Evolutionary conservation across 2,797 vertebrate species (phyloP).

Genomic region (Leptatherina wallacei): DNA sequence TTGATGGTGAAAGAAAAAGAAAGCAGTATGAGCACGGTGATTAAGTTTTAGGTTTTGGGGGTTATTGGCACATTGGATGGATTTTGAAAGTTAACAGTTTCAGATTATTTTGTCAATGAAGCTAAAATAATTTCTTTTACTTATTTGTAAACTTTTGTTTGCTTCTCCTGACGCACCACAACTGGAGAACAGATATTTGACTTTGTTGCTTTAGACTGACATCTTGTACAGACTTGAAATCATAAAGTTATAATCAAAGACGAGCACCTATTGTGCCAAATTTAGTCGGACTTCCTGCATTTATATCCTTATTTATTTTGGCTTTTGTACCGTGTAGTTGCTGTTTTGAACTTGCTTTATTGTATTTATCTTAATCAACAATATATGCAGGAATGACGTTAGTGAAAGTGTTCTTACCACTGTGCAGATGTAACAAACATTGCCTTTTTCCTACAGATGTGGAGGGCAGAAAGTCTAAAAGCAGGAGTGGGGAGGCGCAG

Average conservation of each 20-base stretch:
- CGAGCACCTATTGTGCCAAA: slow-evolving; percentile 58
- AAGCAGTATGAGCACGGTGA: not conserved
- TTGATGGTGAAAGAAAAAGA: slow-evolving; percentile 8
- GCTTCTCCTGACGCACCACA: slow-evolving; percentile 16
- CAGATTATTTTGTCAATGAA: slow-evolving; percentile 59
- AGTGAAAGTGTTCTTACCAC: slow-evolving; percentile 26
- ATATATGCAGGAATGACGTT: slow-evolving; percentile 26
- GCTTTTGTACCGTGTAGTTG: slow-evolving; percentile 37
- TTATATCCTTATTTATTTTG: slow-evolving; percentile 71
- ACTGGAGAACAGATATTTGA: slow-evolving; percentile 15
- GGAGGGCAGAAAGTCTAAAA: slow-evolving; percentile 98
- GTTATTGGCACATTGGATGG: not conserved
- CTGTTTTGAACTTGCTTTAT: slow-evolving; percentile 43
- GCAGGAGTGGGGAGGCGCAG: slow-evolving; percentile 93
- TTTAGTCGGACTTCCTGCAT: slow-evolving; percentile 32
- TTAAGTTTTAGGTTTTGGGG: not conserved
- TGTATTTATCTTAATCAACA: slow-evolving; percentile 48
- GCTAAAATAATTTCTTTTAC: slow-evolving; percentile 38
- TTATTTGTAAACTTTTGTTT: slow-evolving; percentile 16
- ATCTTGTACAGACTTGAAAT: slow-evolving; percentile 62
- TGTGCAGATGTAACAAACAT: slow-evolving; percentile 84
- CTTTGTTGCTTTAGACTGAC: slow-evolving; percentile 29
- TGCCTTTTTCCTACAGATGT: slow-evolving; percentile 99
- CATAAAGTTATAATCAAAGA: slow-evolving; percentile 74
- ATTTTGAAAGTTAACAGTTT: slow-evolving; percentile 19